Evolutionary conservation across 2,797 vertebrate genomes (phyloP).

Genomic region (Loriculus beryllinus): DNA sequence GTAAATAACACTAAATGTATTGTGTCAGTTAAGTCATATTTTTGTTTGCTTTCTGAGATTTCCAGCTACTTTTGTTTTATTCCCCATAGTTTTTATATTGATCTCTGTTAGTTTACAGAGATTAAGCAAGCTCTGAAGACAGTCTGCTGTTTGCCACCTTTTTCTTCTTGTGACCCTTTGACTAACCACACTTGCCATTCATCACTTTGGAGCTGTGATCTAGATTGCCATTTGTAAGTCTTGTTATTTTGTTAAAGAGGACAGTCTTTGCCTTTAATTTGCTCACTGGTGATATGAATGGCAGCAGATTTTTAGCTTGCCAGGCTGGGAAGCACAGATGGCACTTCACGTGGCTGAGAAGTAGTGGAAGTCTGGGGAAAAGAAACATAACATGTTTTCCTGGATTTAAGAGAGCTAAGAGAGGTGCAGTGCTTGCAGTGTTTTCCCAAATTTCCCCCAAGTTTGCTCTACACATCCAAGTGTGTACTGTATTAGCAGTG

Average conservation of each 20-base stretch:
- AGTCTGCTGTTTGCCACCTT: not conserved
- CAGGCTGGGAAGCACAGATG: constrained; percentile 43
- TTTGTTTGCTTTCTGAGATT: not conserved
- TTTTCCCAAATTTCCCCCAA: not conserved
- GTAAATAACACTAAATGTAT: not conserved
- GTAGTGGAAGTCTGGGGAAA: constrained; percentile 34
- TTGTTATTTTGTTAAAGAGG: not conserved
- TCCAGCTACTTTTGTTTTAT: not conserved
- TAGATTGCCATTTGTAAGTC: not conserved
- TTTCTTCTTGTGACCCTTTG: not conserved
- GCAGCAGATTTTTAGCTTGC: constrained; percentile 26
- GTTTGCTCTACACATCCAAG: not conserved
- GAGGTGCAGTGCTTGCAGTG: not conserved
- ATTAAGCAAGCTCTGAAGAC: not conserved
- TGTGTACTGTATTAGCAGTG: not conserved
- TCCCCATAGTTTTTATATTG: not conserved
- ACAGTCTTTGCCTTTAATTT: constrained; percentile 29
- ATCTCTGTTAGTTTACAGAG: not conserved
- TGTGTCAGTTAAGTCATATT: not conserved
- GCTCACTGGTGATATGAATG: not conserved
- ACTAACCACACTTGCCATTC: not conserved
- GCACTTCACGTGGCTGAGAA: constrained; percentile 32
- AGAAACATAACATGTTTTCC: constrained; percentile 1
- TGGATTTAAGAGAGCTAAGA: constrained; percentile 6
- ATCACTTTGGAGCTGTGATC: not conserved